These are phyloP conservation scores for Trichonephila clavipes DNA, from an alignment of 1,140 invertebrate genomes.

Conservation along the genomic window DNA sequence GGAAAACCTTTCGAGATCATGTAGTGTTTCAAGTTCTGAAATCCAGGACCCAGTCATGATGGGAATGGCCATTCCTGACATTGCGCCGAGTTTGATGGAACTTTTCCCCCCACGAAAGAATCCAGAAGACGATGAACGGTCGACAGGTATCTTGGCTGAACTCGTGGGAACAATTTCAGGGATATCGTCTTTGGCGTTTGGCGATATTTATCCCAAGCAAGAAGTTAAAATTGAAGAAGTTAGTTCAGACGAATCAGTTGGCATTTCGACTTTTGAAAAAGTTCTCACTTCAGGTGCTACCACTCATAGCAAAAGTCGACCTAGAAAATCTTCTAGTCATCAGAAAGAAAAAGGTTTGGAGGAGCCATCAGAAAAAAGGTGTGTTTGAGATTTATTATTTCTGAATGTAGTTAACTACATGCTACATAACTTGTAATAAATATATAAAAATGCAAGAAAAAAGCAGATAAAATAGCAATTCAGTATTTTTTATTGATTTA, in stretches of 20 bases:
- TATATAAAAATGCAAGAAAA: too few relatives aligned
- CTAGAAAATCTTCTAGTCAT: constrained; percentile 23
- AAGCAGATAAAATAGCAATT: too few relatives aligned
- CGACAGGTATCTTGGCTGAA: constrained; percentile 58
- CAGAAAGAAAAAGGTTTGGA: constrained; percentile 30
- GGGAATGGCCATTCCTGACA: constrained; percentile 43
- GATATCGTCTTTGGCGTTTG: constrained; percentile 43
- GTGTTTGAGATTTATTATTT: not conserved
- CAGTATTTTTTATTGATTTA: too few relatives aligned
- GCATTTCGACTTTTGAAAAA: constrained; percentile 64
- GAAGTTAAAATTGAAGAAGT: constrained; percentile 51
- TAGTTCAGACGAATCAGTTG: constrained; percentile 66
- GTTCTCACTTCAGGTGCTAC: constrained; percentile 54
- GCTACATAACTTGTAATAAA: too few relatives aligned
- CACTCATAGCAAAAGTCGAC: not conserved
- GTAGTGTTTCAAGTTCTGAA: not conserved
- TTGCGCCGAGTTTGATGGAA: constrained; percentile 34
- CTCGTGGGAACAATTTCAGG: constrained; percentile 61
- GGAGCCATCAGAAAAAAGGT: constrained; percentile 24
- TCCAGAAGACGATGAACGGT: constrained; percentile 27
- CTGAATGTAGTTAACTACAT: too few relatives aligned
- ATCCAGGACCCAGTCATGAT: not conserved
- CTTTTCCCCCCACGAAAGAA: constrained; percentile 45
- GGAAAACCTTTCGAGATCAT: not conserved
- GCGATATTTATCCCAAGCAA: constrained; percentile 54